Base-by-base conservation (phyloP, 2,888 invertebrate genomes). In the Chelonus formosanus region DNA sequence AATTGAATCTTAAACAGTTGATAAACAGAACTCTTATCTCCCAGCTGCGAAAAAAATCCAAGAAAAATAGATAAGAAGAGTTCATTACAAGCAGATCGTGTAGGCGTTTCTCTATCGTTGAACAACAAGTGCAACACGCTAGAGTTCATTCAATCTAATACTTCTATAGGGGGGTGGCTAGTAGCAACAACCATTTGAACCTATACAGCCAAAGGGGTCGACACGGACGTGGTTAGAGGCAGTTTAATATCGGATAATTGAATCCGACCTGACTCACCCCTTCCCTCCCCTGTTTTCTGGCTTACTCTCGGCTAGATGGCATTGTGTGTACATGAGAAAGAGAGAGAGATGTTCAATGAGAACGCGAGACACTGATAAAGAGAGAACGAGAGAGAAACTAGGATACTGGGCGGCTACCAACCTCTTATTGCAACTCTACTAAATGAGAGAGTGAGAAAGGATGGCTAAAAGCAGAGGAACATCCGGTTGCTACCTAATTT, bases 231-330 rank as follows among this genome's bases (percentile, higher is more conserved):
- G 79, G 82, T 80, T 78, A 80, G 79, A 82, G 81, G 81, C 79
- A 81, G 82, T 83, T 83, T 83, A 83, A 83, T 83, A 83, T 83
- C 82, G 81, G 82, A 83, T 83, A 83, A 83, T 83, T 83, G 83
- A 83, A 83, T 83, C 82, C 81, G 78, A 80, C 78, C 78, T 77
- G 74, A 72, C 63, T 76, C 20, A 74, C 71, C 70, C 71, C 63
- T 67, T 67, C 67, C 57, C 54, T 20, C 57, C 10, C 34, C 48
- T 36, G 5, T 32, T 60, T 36, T 56, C 63, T 56, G 54, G 78
- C 79, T 64, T 67, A 20, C 64, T 68, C 58, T 58, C 56, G n/a
- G 59, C 50, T 61, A 71, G 65, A 50, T 67, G 50, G 53, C 60
- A 67, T 67, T 64, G 72, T 67, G 60, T 67, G 65, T 53, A 70